Base-by-base conservation (phyloP, 2,888 invertebrate genomes). In the Allolobophora icterica region DNA sequence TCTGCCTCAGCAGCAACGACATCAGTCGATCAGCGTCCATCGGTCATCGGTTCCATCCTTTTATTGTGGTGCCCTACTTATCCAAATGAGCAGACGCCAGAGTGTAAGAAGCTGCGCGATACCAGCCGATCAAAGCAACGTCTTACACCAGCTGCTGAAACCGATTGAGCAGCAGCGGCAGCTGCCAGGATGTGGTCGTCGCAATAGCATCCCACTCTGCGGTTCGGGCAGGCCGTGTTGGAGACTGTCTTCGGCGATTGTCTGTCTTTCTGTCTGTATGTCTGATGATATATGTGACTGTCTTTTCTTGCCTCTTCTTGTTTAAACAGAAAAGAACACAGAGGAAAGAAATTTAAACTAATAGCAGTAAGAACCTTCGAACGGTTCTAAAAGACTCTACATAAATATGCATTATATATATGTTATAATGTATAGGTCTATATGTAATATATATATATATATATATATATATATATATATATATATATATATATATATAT, bases 41-140 rank as follows among this genome's bases (percentile, higher is more conserved):
- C 71, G 71, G 71, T 71, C 71, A n/a, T 71, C 71, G n/a, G n/a
- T 71, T 71, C 71, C 71, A 71, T n/a, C 71, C 71, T n/a, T 71
- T 71, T 71, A 71, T 71, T 71, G n/a, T 13, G 6, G 71, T n/a
- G n/a, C n/a, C 71, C 30, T n/a, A 71, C 71, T n/a, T n/a, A 71
- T 30, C 30, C 71, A n/a, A 71, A 71, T 8, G 11, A 71, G 71
- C 71, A 11, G 71, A 71, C 71, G 71, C n/a, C 71, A 71, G 71
- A n/a, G 21, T n/a, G 71, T 11, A 71, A 71, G 30, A n/a, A n/a
- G 71, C 71, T n/a, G 30, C 11, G n/a, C 71, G 71, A 71, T 71
- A 71, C n/a, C 8, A 71, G 11, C 71, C 71, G 71, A 71, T 2
- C 71, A 8, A n/a, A 30, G n/a, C n/a, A n/a, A n/a, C 71, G n/a